Evolutionary conservation across 2,888 invertebrate species (phyloP).

Genomic region (Scaptomyza tumidula): DNA sequence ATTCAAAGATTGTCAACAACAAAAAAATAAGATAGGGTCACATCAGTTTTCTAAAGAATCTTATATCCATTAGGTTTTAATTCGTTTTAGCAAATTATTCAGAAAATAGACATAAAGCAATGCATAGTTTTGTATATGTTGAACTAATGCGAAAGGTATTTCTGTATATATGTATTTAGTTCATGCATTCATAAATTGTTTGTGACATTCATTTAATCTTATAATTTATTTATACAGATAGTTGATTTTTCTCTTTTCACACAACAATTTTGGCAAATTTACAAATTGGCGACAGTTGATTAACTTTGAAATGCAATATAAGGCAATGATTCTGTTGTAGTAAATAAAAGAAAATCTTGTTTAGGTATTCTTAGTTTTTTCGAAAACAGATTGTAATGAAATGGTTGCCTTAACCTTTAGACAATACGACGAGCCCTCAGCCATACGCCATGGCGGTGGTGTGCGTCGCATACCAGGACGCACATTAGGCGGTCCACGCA

Average conservation of each 20-base stretch:
- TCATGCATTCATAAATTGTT: slow-evolving; percentile 1
- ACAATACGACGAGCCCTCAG: slow-evolving; percentile 93
- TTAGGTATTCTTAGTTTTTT: neutral
- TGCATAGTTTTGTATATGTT: neutral
- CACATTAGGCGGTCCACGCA: slow-evolving; percentile 90
- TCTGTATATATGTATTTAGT: neutral
- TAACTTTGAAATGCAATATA: slow-evolving; percentile 2
- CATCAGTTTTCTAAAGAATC: neutral
- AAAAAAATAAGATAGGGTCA: neutral
- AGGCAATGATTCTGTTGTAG: neutral
- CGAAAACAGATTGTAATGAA: slow-evolving; percentile 2
- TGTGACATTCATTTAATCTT: slow-evolving; percentile 11
- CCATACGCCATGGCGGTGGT: slow-evolving; percentile 89
- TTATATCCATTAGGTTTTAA: too few species aligned
- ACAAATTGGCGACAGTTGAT: slow-evolving; percentile 8
- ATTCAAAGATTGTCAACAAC: neutral
- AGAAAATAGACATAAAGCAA: neutral
- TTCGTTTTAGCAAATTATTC: too few species aligned
- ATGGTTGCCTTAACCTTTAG: slow-evolving; percentile 85
- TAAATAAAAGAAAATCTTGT: neutral
- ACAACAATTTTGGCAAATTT: neutral
- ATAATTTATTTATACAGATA: slow-evolving; percentile 2
- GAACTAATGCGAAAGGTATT: neutral
- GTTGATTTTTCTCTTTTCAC: neutral
- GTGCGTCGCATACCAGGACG: slow-evolving; percentile 92